A percentile compares a stretch with the other conserved stretches of the same genome.
Evolutionary conservation across 2,113 vertebrate genomes (phyloP).

Genomic region (Rhinogobius similis): DNA sequence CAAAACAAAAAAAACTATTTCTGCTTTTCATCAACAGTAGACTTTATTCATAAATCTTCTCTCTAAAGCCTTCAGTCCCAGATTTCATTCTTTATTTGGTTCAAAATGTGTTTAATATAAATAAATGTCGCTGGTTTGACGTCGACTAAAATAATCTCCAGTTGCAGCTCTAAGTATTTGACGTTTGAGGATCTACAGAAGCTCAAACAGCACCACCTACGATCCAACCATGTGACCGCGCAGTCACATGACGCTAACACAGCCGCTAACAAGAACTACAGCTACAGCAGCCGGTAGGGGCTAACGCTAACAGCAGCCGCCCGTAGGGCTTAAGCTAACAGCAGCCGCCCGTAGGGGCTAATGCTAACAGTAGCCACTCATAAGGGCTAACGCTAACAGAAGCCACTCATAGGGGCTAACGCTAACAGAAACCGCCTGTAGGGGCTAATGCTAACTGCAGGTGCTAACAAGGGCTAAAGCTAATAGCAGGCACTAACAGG

Average conservation of each 20-base stretch:
- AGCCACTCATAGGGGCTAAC: background rate
- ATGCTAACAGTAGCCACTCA: no score
- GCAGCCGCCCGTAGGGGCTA: background rate
- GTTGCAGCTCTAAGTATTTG: background rate
- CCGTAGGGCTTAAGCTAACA: conserved; percentile 5
- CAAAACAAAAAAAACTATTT: no score
- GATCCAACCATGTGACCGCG: background rate
- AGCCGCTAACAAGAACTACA: background rate
- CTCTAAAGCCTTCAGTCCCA: no score
- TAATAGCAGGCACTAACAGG: background rate
- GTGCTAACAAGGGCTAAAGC: no score
- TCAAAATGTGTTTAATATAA: no score
- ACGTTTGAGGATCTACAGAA: background rate
- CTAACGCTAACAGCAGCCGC: background rate
- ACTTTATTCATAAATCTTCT: no score
- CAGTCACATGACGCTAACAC: background rate
- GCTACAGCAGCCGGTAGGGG: background rate
- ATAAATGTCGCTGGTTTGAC: no score
- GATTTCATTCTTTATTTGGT: no score
- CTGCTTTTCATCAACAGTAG: no score
- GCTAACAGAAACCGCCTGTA: background rate
- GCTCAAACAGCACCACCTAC: background rate
- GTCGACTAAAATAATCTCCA: background rate
- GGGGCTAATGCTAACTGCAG: background rate
- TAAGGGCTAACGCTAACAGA: background rate